Evolutionary conservation across 2,888 invertebrate genomes (phyloP).

Genomic region (Amiota communis): DNA sequence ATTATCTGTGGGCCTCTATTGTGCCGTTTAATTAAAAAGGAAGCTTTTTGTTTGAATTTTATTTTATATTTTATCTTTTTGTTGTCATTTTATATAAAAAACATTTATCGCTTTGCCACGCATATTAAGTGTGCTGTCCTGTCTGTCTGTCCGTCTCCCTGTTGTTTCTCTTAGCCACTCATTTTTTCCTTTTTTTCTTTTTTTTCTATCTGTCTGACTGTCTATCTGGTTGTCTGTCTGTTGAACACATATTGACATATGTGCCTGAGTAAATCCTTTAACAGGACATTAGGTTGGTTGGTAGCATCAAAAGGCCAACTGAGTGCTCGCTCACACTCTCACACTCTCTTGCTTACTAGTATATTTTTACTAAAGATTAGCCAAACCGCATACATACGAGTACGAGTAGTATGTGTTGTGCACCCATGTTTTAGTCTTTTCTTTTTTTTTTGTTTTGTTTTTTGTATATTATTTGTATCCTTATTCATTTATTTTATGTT

Average conservation of each 20-base stretch:
- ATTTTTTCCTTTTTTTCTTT: no score
- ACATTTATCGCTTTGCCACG: slow-evolving; percentile 4
- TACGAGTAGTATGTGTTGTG: neutral
- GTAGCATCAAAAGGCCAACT: slow-evolving; percentile 25
- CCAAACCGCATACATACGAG: slow-evolving; percentile 13
- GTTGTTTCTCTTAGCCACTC: no score
- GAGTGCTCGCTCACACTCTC: neutral
- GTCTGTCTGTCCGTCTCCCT: no score
- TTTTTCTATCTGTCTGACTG: no score
- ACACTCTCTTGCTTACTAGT: neutral
- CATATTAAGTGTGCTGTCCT: no score
- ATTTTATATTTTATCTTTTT: neutral
- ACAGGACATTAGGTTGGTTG: neutral
- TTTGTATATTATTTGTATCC: neutral
- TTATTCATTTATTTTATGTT: neutral
- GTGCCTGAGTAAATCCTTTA: neutral
- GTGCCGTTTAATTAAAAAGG: no score
- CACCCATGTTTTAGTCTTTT: neutral
- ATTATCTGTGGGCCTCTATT: no score
- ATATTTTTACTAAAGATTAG: slow-evolving; percentile 32
- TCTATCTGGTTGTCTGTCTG: no score
- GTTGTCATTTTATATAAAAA: neutral
- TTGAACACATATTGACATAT: no score
- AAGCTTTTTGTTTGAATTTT: neutral
- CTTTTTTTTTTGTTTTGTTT: neutral